Evolutionary conservation across 2,888 invertebrate species (phyloP).

Genomic region (Acronicta psi): DNA sequence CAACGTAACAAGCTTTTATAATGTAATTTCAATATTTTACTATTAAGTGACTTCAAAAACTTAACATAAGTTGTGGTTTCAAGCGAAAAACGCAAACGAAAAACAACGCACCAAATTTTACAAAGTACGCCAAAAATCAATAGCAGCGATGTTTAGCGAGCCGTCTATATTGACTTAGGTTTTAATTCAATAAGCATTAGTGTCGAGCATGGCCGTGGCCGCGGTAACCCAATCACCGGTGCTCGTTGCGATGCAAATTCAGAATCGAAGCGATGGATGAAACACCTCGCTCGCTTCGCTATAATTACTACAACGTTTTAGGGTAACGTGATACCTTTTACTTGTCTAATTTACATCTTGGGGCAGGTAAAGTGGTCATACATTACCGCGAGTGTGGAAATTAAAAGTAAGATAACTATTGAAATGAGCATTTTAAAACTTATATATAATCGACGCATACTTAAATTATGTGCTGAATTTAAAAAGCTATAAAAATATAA

Average conservation of each 20-base stretch:
- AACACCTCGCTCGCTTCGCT: constrained; percentile 29
- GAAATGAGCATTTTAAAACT: too few relatives aligned
- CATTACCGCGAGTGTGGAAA: not conserved
- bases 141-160: constrained; percentile 41
- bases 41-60: too few relatives aligned
- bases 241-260: constrained; percentile 79
- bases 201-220: constrained; percentile 51
- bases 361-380: not conserved
- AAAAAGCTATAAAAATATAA: too few relatives aligned
- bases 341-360: constrained; percentile 1
- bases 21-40: too few relatives aligned
- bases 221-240: constrained; percentile 68
- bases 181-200: constrained; percentile 63
- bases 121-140: constrained; percentile 45
- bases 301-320: constrained; percentile 44
- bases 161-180: constrained; percentile 50
- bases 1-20: too few relatives aligned
- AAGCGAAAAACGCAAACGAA: constrained; percentile 13
- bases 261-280: constrained; percentile 44
- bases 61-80: not conserved
- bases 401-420: constrained; percentile 1
- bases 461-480: too few relatives aligned
- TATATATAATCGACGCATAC: too few relatives aligned
- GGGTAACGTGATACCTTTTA: constrained; percentile 4
- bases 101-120: constrained; percentile 24